Evolutionary conservation across 2,797 vertebrate genomes (phyloP), one percentile per base, ranked within the genome.

Genomic region (Brachyrhaphis roseni): DNA sequence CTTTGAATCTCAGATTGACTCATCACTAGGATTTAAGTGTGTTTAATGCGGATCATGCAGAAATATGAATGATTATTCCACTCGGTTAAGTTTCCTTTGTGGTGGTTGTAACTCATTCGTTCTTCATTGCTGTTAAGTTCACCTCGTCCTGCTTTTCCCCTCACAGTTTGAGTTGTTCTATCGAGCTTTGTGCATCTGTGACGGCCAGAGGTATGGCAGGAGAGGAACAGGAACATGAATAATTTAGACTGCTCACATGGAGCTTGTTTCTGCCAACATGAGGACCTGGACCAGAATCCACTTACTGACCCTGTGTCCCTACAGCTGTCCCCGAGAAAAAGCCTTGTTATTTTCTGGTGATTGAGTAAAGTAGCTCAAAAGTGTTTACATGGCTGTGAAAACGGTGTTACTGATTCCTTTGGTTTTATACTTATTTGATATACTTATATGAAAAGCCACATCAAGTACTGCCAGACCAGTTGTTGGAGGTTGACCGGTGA

Each of bases 191-290:
- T 39, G 20, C 46, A 36, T 79, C 75, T 74, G 43, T 80, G 84
- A 36, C 71, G 74, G 62, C 80, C 70, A 47, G 80, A 53, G 46
- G 76, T 74, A 55, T 55, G 76, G 79, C 68, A 66, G 66, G 34
- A 71, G 77, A 84, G 74, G 80, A 85, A 83, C 82, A 85, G 78
- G 75, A n/a, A 1, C 81, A 89, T 91, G 71, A 78, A 91, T 87
- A 76, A 94, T 92, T 94, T 85, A 92, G 75, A 47, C 73, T 83
- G 55, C 77, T n/a, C 2, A 79, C 81, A 72, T 89, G 74, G 28
- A 76, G 78, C 72, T 77, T 75, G 82, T 81, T 75, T 76, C 51
- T 84, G 81, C 75, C 79, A 79, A 49, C 16, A 5, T 46, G 59
- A 47, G 73, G 28, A 90, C 78, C 81, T 83, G 82, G 81, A 87